A percentile compares a stretch with the other conserved stretches of the same genome.
phyloP scores from a whole-genome alignment of 1,140 invertebrate species.

The Drosophila sp. region DNA sequence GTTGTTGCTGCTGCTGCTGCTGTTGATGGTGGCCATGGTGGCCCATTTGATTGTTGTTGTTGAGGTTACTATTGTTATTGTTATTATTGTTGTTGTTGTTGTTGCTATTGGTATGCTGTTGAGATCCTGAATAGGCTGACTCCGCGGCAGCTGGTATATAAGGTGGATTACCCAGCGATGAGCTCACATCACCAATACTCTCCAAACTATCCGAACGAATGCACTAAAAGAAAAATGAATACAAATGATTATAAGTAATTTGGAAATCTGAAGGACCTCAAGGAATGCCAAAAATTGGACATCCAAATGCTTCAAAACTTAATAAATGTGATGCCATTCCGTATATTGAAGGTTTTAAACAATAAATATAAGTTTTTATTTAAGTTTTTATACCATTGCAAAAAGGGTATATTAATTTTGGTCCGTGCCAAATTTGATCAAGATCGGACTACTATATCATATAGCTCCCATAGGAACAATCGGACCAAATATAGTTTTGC shows the following conservation, averaged over 20 bases:
- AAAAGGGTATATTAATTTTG: too few relatives aligned
- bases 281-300: too few relatives aligned
- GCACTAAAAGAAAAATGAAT: slow-evolving; percentile 54
- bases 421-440: too few relatives aligned
- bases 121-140: slow-evolving; percentile 63
- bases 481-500: too few relatives aligned
- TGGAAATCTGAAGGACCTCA: too few relatives aligned
- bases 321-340: too few relatives aligned
- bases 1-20: slow-evolving; percentile 61
- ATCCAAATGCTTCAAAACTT: too few relatives aligned
- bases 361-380: too few relatives aligned
- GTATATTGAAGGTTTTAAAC: too few relatives aligned
- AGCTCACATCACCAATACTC: slow-evolving; percentile 79
- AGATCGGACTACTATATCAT: too few relatives aligned
- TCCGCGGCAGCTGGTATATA: slow-evolving; percentile 74
- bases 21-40: slow-evolving; percentile 56
- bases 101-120: slow-evolving; percentile 53
- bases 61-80: slow-evolving; percentile 43
- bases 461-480: too few relatives aligned
- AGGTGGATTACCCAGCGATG: slow-evolving; percentile 74
- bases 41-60: slow-evolving; percentile 72
- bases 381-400: too few relatives aligned
- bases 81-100: slow-evolving; percentile 47
- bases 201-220: slow-evolving; percentile 80
- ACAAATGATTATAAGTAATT: not conserved